Base-by-base conservation (phyloP, 2,888 invertebrate species). In the Pherbina coryleti region DNA sequence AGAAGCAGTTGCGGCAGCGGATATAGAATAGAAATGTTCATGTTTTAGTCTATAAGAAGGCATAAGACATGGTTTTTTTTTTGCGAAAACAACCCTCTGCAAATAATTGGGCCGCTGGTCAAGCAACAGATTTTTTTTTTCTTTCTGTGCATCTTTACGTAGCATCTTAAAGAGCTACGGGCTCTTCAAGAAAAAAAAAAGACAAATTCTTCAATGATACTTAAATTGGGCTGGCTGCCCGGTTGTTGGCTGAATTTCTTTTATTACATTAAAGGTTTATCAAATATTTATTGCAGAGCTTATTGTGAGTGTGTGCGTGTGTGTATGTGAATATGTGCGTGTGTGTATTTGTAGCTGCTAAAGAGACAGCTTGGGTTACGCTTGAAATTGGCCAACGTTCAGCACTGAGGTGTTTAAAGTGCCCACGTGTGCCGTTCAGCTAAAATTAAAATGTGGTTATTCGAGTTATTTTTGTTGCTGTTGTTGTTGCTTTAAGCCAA, bases 241-340 rank as follows among this genome's bases (percentile, higher is more conserved):
- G 8, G 7, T 37, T 5, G 22, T 22, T 14, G 44, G 69, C 11
- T 25, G n/a, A 49, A 44, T 44, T 69, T 19, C 49, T 19, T 69
- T 69, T 69, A 69, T 69, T 69, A 49, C 69, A 69, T 69, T 69
- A 25, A 49, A 69, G 44, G 49, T 17, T 69, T n/a, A 25, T 69
- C 69, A 69, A 69, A 69, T 69, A 69, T 69, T 69, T 49, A 69
- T 44, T 37, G 66, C 14, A 49, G 44, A 69, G 22, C 22, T 11
- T 9, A 1, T 22, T 49, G 31, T 25, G 17, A 5, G 17, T 5
- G 25, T 2, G 22, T 25, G 19, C 55, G 11, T n/a, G 55, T 19
- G 7, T 9, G 22, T 5, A 22, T 55, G 1, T n/a, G n/a, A n/a
- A n/a, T 55, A n/a, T n/a, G 55, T 19, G 19, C 19, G 19, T 19